Conservation (phyloP, 2,797 vertebrate species). For the Halcyon smyrnensis region DNA sequence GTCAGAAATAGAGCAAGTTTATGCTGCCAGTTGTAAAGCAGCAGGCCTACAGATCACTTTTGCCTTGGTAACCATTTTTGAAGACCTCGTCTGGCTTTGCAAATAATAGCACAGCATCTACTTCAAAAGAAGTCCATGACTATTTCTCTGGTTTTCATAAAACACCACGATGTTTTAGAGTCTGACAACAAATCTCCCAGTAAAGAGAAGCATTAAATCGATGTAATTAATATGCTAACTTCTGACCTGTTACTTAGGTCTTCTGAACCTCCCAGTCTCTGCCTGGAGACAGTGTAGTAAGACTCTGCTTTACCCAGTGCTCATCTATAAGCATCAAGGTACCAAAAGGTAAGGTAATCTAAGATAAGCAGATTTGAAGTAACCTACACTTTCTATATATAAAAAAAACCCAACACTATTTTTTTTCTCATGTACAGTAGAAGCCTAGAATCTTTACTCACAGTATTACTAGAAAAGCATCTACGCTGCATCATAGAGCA, state of each 20-base stretch:
- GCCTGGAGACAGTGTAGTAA: neutral
- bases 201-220: neutral
- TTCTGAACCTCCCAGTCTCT: neutral
- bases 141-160: neutral
- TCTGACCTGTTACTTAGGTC: neutral
- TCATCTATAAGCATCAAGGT: neutral
- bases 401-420: neutral
- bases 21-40: neutral
- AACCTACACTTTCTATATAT: neutral
- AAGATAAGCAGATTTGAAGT: neutral
- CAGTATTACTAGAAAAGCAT: neutral
- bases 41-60: neutral
- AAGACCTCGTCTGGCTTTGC: neutral
- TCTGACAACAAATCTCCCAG: neutral
- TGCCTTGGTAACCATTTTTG: neutral
- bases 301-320: neutral
- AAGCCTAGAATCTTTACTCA: neutral
- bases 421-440: neutral
- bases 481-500: neutral
- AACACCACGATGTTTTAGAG: neutral
- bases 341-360: neutral
- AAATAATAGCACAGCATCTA: neutral
- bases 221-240: neutral
- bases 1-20: neutral
- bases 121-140: neutral